A percentile compares a stretch with the other conserved stretches of the same genome.
Conservation (phyloP, 2,888 invertebrate genomes). For the Drosophila nr. perissopoda region DNA sequence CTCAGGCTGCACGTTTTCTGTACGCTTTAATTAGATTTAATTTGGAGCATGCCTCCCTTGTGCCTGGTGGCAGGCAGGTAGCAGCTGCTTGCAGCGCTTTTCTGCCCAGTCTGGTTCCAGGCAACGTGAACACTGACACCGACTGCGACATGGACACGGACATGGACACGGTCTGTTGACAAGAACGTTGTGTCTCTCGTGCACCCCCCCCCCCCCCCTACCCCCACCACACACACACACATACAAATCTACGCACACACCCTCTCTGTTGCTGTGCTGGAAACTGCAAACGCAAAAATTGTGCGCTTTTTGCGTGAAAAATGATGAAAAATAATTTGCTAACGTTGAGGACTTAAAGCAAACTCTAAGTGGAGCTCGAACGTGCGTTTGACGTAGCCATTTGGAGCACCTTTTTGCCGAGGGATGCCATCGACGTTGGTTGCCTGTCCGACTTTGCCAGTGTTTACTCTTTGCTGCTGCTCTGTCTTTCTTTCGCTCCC, state of each 20-base stretch:
- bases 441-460: constrained; percentile 14
- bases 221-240: too few species aligned
- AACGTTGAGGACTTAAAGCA: constrained; percentile 49
- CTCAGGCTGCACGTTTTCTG: constrained; percentile 55
- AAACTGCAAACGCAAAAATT: constrained; percentile 47
- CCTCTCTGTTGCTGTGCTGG: constrained; percentile 13
- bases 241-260: neutral
- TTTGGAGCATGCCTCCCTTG: constrained; percentile 44
- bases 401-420: constrained; percentile 58
- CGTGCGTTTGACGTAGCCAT: constrained; percentile 75
- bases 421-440: constrained; percentile 10
- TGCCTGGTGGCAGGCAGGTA: constrained; percentile 16
- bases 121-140: constrained; percentile 27
- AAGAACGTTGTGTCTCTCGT: constrained; percentile 34
- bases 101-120: constrained; percentile 17
- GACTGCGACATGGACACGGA: constrained; percentile 1
- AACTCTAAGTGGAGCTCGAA: constrained; percentile 64
- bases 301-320: constrained; percentile 74
- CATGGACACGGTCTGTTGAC: constrained; percentile 56
- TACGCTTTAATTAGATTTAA: constrained; percentile 76
- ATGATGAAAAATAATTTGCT: constrained; percentile 79
- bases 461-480: constrained; percentile 51
- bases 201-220: neutral
- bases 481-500: neutral
- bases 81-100: constrained; percentile 26